Evolutionary conservation across 2,113 vertebrate species (phyloP).

Genomic region (Pica pica): DNA sequence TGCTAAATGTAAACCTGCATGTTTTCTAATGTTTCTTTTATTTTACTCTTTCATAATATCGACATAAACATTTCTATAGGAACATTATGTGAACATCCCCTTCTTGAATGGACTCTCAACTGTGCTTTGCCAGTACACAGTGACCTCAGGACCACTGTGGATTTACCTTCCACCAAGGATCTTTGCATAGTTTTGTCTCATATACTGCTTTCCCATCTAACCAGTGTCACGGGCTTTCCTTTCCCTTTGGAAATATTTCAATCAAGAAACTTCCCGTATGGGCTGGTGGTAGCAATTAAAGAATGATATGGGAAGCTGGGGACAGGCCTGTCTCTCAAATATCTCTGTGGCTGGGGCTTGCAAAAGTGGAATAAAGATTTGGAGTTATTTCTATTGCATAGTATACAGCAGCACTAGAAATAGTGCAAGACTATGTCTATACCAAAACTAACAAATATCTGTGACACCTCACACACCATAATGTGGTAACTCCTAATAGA

Average conservation of each 20-base stretch:
- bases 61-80: neutral
- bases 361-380: neutral
- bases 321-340: neutral
- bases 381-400: neutral
- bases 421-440: neutral
- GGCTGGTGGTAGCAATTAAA: neutral
- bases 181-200: neutral
- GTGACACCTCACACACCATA: neutral
- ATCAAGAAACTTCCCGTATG: neutral
- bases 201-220: neutral
- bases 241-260: constrained; percentile 10
- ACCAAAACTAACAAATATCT: neutral
- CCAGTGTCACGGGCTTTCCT: neutral
- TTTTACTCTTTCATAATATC: neutral
- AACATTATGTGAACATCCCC: neutral
- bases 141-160: neutral
- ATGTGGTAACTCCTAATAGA: neutral
- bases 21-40: neutral
- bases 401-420: neutral
- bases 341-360: neutral
- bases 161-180: neutral
- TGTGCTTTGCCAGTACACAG: neutral
- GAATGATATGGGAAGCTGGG: neutral
- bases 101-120: neutral
- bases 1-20: neutral